Conservation (phyloP, 2,113 vertebrate genomes). For the Microtus richardsoni region DNA sequence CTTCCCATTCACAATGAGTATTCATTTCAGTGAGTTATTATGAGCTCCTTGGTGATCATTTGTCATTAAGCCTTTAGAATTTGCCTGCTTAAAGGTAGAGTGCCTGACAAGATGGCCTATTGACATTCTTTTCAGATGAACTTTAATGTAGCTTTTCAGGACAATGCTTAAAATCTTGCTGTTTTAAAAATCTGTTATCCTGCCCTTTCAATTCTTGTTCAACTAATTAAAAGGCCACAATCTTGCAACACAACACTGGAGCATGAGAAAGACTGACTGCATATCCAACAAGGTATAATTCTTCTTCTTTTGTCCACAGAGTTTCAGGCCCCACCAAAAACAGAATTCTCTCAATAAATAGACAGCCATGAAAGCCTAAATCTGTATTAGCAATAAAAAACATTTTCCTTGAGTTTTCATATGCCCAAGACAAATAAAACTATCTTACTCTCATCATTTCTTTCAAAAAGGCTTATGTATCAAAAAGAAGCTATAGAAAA, state of each 20-base stretch:
- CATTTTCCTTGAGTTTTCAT: slow-evolving; percentile 17
- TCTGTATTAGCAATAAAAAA: background rate
- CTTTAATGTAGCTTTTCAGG: slow-evolving; percentile 4
- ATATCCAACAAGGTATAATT: slow-evolving; percentile 30
- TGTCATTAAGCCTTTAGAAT: slow-evolving; percentile 58
- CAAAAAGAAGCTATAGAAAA: background rate
- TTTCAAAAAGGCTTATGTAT: slow-evolving; percentile 30
- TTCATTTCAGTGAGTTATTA: slow-evolving; percentile 29
- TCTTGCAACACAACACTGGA: background rate
- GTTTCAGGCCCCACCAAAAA: background rate
- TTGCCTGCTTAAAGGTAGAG: slow-evolving; percentile 23
- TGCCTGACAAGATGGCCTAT: background rate
- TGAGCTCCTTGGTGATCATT: background rate
- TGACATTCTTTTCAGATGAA: slow-evolving; percentile 54
- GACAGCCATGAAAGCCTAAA: slow-evolving; percentile 50
- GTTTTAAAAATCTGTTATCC: slow-evolving; percentile 31
- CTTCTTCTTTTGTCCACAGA: slow-evolving; percentile 41
- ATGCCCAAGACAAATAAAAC: slow-evolving; percentile 28
- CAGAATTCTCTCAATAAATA: slow-evolving; percentile 30
- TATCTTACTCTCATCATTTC: slow-evolving; percentile 13
- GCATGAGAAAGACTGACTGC: slow-evolving; percentile 22
- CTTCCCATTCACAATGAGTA: background rate
- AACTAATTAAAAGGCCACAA: slow-evolving; percentile 33
- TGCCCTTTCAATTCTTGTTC: background rate
- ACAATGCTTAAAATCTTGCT: slow-evolving; percentile 2